Conservation (phyloP, 2,888 invertebrate species). For the Nemotelus pantherinus region DNA sequence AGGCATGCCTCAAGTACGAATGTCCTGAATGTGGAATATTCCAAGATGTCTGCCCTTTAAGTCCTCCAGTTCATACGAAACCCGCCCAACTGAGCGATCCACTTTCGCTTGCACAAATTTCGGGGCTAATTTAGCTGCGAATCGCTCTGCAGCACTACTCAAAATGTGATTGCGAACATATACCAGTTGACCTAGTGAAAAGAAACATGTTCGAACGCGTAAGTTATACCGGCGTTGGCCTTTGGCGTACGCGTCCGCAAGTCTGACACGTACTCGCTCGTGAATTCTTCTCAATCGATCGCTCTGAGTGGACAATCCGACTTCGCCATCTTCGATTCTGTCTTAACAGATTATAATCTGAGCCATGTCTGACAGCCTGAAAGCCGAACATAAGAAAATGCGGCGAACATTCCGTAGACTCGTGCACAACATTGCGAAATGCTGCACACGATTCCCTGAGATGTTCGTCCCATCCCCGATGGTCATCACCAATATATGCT, state of each 20-base stretch:
- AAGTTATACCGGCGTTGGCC: neutral
- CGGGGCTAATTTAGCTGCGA: neutral
- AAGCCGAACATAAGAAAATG: constrained; percentile 47
- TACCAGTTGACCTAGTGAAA: neutral
- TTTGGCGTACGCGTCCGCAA: neutral
- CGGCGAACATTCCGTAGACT: constrained; percentile 32
- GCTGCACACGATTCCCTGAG: constrained; percentile 10
- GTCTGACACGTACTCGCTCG: neutral
- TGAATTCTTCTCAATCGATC: neutral
- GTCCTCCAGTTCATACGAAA: too few relatives aligned
- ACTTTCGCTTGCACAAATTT: neutral
- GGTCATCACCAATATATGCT: constrained; percentile 18
- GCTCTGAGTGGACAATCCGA: neutral
- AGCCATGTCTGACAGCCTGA: neutral
- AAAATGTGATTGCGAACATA: neutral
- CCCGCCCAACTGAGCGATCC: too few relatives aligned
- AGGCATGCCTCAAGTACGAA: too few relatives aligned
- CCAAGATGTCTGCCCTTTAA: too few relatives aligned
- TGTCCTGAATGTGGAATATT: too few relatives aligned
- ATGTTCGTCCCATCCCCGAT: constrained; percentile 21
- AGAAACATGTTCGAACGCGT: neutral
- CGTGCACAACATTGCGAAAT: constrained; percentile 38
- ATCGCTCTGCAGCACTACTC: neutral
- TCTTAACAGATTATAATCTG: neutral
- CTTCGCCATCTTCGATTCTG: neutral